These are phyloP conservation scores for Heliconius nattereri DNA, from an alignment of 1,140 invertebrate species.

Conservation along the genomic window DNA sequence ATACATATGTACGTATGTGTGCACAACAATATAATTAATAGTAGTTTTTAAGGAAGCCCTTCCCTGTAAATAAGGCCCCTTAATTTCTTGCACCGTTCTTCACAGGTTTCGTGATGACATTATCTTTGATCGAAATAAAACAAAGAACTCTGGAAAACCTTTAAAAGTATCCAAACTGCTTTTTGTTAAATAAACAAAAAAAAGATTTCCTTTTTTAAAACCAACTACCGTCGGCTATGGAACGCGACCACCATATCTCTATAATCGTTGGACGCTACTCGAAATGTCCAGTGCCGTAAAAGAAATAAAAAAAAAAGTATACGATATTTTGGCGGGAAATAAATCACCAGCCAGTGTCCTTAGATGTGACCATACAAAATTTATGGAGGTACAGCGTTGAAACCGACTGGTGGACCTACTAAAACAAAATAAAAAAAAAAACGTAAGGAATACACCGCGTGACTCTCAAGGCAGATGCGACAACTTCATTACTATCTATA, in stretches of 20 bases:
- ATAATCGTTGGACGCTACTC: constrained; percentile 76
- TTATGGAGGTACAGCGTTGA: constrained; percentile 66
- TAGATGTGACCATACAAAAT: constrained; percentile 73
- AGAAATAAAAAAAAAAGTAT: constrained; percentile 62
- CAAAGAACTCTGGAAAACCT: constrained; percentile 53
- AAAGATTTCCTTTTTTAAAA: constrained; percentile 62
- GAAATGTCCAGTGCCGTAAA: constrained; percentile 69
- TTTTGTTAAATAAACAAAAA: constrained; percentile 65
- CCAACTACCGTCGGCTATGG: constrained; percentile 73
- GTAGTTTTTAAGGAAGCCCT: not conserved
- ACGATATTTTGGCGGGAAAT: constrained; percentile 78
- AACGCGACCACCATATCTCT: constrained; percentile 73
- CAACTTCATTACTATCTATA: constrained; percentile 75
- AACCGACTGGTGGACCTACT: constrained; percentile 60
- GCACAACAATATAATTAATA: not conserved
- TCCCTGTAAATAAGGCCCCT: not conserved
- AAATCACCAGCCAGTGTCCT: constrained; percentile 67
- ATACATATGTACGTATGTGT: not conserved
- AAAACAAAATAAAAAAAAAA: constrained; percentile 61
- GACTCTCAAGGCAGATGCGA: constrained; percentile 70
- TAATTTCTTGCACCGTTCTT: constrained; percentile 34
- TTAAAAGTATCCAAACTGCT: constrained; percentile 61
- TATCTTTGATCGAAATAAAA: constrained; percentile 69
- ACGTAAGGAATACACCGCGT: constrained; percentile 65
- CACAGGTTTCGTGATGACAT: constrained; percentile 60